phyloP scores from a whole-genome alignment of 2,888 invertebrate species.

The Eulithis testata region DNA sequence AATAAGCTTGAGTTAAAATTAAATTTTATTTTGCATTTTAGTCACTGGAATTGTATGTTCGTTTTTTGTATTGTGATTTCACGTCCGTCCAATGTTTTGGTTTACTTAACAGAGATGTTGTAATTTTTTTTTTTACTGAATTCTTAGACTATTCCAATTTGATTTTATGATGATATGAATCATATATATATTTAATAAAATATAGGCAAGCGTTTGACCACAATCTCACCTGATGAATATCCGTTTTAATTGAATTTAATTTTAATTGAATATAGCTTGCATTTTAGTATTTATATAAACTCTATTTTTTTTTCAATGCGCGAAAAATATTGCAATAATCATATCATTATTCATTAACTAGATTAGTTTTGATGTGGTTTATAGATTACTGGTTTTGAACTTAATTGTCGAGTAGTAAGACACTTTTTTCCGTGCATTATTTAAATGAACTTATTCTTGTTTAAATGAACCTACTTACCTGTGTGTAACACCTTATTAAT shows the following conservation, averaged over 20 bases:
- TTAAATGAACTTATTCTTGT: slow-evolving; percentile 14
- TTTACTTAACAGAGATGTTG: background rate
- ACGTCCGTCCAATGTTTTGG: slow-evolving; percentile 27
- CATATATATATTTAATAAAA: no score
- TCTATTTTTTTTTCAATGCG: slow-evolving; percentile 7
- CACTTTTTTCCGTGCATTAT: slow-evolving; percentile 20
- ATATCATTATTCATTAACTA: slow-evolving; percentile 33
- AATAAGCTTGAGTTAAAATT: slow-evolving; percentile 12
- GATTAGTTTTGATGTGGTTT: slow-evolving; percentile 17
- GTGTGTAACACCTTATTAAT: slow-evolving; percentile 17
- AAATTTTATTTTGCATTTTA: slow-evolving; percentile 11
- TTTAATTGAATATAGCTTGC: background rate
- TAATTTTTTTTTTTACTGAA: no score
- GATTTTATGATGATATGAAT: no score
- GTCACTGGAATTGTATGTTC: slow-evolving; percentile 5
- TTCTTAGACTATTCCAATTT: no score
- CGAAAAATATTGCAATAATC: slow-evolving; percentile 21
- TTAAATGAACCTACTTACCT: slow-evolving; percentile 8
- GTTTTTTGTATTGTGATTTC: slow-evolving; percentile 26
- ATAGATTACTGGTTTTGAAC: slow-evolving; percentile 12
- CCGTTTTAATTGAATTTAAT: no score
- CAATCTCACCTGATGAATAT: no score
- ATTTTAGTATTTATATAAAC: background rate
- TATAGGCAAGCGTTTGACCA: no score
- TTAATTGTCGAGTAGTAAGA: slow-evolving; percentile 12